Evolutionary conservation across 2,888 invertebrate species (phyloP), one percentile per base, ranked within the genome.

Genomic region (Augiades crinisus): DNA sequence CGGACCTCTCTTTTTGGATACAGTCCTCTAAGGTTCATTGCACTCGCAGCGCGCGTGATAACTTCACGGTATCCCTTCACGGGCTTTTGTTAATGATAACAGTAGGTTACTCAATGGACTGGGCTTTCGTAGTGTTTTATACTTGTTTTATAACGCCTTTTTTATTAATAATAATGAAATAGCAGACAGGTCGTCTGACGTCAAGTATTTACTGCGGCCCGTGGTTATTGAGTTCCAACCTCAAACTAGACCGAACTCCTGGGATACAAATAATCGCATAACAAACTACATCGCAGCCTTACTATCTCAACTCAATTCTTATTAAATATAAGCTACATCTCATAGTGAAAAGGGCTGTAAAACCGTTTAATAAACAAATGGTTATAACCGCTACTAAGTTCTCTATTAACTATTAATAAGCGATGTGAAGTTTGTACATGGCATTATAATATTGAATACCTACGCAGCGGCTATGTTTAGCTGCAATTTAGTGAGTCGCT

Each of bases 1-100:
- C 33, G 76, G 76, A 78, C 77, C 78, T 79, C 68, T 75, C 78
- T 78, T 83, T 83, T 85, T 79, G 79, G 80, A 71, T 72, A 75
- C 77, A 77, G 78, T 80, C 80, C 76, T 69, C 66, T 70, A 69
- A 68, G 78, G 85, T 85, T 85, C 86, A 83, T 72, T 82, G 51
- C 38, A 30, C 51, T 17, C 51, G 19, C 21, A 37, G 44, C 41
- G 41, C 22, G 51, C 24, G 17, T 44, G 51, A 51, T 51, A 51
- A 51, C 44, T 51, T 16, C 17, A 37, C 30, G 43, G 34, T 17
- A 24, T 12, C 31, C 31, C 50, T 38, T 14, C 27, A 21, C 21
- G 13, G 30, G 22, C 50, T 17, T 50, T 44, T 51, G 22, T 51
- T 44, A 22, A 44, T 51, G 44, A 51, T 51, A 45, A 45, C 44